Percentiles rank a stretch among this genome's conserved stretches.
These are phyloP conservation scores for Paracanthobrama guichenoti DNA, from an alignment of 2,113 vertebrate genomes.

Conservation along the genomic window DNA sequence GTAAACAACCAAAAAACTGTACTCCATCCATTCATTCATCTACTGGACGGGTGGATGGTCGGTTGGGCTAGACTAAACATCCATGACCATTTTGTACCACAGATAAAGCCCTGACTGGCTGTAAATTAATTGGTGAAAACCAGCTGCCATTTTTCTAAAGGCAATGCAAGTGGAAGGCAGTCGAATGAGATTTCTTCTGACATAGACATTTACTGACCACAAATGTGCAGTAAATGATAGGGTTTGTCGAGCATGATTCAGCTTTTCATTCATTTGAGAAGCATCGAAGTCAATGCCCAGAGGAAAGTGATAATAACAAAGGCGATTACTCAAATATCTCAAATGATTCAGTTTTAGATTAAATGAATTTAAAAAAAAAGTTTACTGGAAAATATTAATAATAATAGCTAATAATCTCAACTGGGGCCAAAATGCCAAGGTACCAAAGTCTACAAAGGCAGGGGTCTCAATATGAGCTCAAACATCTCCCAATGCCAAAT, in stretches of 20 bases:
- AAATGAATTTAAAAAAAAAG: too few species aligned
- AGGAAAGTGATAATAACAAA: background rate
- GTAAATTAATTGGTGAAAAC: constrained; percentile 23
- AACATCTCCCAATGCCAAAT: background rate
- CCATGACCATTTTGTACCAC: constrained; percentile 4
- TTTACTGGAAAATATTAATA: too few species aligned
- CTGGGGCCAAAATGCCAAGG: background rate
- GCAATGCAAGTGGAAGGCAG: background rate
- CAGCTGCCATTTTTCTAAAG: background rate
- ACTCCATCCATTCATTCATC: background rate
- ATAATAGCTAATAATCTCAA: too few species aligned
- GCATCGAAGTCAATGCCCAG: background rate
- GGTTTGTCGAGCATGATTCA: constrained; percentile 20
- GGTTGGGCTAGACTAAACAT: constrained; percentile 18
- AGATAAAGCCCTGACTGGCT: background rate
- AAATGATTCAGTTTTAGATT: background rate
- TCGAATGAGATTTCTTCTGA: constrained; percentile 19
- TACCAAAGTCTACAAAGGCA: too few species aligned
- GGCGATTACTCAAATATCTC: background rate
- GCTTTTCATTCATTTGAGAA: constrained; percentile 36
- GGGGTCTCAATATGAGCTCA: background rate
- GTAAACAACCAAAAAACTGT: background rate
- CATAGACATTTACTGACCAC: constrained; percentile 18
- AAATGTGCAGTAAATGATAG: constrained; percentile 32
- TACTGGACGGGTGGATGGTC: background rate